Percentiles rank a stretch among this genome's conserved stretches.
These are phyloP conservation scores for Drosophila emarginata DNA, from an alignment of 2,888 invertebrate species.

Conservation along the genomic window DNA sequence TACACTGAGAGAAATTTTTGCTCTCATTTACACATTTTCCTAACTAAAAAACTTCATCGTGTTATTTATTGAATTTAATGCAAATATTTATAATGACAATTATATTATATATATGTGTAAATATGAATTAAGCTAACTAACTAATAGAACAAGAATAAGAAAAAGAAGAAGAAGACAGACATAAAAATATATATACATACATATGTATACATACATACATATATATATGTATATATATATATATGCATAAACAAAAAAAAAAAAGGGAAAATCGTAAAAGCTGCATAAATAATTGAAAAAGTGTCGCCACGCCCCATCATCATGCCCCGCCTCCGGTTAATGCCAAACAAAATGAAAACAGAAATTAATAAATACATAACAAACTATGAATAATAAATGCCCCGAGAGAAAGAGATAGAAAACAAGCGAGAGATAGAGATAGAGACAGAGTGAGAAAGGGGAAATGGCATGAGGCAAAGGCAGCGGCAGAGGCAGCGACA, in stretches of 20 bases:
- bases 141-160: background rate
- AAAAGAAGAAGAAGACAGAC: no score
- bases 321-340: constrained; percentile 36
- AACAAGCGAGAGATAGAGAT: background rate
- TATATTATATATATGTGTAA: constrained; percentile 27
- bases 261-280: constrained; percentile 6
- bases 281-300: constrained; percentile 59
- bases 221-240: no score
- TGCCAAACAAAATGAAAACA: constrained; percentile 34
- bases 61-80: constrained; percentile 13
- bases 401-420: constrained; percentile 10
- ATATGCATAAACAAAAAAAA: background rate
- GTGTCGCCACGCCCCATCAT: constrained; percentile 12
- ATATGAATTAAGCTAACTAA: constrained; percentile 11
- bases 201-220: no score
- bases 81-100: constrained; percentile 21
- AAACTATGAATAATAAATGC: constrained; percentile 73
- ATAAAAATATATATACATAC: no score
- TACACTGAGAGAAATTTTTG: constrained; percentile 7
- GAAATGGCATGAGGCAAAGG: no score
- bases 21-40: background rate
- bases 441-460: background rate
- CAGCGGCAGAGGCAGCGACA: no score
- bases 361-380: constrained; percentile 62
- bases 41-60: background rate